Evolutionary conservation across 2,113 vertebrate species (phyloP), one percentile per base, ranked within the genome.

Genomic region (Murina feae): DNA sequence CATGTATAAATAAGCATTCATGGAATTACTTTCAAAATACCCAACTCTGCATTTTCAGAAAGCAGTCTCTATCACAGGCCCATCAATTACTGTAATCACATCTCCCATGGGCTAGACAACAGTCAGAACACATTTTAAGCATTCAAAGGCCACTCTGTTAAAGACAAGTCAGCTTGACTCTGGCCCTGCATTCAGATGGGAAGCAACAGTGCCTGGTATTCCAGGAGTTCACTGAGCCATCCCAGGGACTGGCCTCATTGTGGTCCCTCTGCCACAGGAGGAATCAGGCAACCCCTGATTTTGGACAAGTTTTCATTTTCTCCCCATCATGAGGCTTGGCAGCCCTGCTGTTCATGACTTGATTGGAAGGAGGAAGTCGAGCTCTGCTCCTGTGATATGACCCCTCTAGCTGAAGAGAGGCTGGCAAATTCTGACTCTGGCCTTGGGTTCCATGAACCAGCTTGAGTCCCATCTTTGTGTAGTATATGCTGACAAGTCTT

Each of bases 61-160:
- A 76, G 81, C 53, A 69, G 82, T 35, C 84, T 82, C 68, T 16
- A 85, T 84, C 68, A 21, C 1, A 51, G 72, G 53, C n/a, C 94
- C 86, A 58, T 60, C 82, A 37, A 20, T 91, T 90, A 79, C 93
- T 75, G n/a, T 58, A 93, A 92, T 89, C 79, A 60, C 69, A 75
- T 87, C 86, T 84, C 94, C 96, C 49, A 60, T 53, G 42, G 78
- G 68, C 90, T 79, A 58, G 68, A 93, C 91, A 74, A n/a, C 65
- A 74, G 65, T 69, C 78, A 90, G 72, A 92, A 90, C 12, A 71
- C 60, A 75, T 88, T 95, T 80, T 84, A 80, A 84, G 88, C 85
- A 95, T 86, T 89, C 88, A 95, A 88, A 92, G 69, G 75, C 83
- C 95, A 16, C 69, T 60, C 90, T 86, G 75, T 93, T 39, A 49